A percentile compares a stretch with the other conserved stretches of the same genome.
Conservation (phyloP, 2,888 invertebrate genomes). For the Dasysyrphus tricinctus region DNA sequence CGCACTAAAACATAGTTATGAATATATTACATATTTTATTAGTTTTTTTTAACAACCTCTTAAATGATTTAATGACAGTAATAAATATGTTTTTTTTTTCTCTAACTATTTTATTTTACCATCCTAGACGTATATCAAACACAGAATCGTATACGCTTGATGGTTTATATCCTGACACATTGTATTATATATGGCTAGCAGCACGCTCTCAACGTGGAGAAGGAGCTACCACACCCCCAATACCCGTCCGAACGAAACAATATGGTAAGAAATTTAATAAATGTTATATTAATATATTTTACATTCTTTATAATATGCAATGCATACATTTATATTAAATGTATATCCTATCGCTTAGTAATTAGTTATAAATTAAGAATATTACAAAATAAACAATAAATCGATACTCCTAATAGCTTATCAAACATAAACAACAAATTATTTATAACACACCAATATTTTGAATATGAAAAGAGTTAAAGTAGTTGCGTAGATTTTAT, state of each 20-base stretch:
- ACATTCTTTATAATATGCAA: constrained; percentile 14
- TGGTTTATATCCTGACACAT: constrained; percentile 96
- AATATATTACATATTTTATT: no score
- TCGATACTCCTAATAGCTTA: constrained; percentile 58
- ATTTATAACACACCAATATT: neutral
- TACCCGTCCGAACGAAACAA: constrained; percentile 97
- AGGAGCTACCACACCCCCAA: constrained; percentile 97
- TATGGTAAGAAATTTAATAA: constrained; percentile 91
- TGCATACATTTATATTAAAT: neutral
- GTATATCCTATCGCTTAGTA: constrained; percentile 65
- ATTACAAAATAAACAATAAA: constrained; percentile 30
- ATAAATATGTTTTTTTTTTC: neutral
- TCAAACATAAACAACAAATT: constrained; percentile 15
- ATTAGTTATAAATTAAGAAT: constrained; percentile 61
- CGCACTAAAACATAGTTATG: no score
- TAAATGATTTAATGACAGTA: no score
- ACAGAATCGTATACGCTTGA: constrained; percentile 94
- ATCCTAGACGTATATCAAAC: constrained; percentile 88
- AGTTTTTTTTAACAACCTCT: no score
- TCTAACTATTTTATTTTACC: neutral
- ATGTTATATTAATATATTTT: neutral
- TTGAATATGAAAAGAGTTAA: constrained; percentile 51
- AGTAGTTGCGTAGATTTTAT: constrained; percentile 69
- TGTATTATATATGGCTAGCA: constrained; percentile 98
- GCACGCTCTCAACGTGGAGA: constrained; percentile 96